Percentiles rank a stretch among this genome's conserved stretches.
Conservation (phyloP, 2,113 vertebrate genomes). For the Phalacrocorax brasilianus region DNA sequence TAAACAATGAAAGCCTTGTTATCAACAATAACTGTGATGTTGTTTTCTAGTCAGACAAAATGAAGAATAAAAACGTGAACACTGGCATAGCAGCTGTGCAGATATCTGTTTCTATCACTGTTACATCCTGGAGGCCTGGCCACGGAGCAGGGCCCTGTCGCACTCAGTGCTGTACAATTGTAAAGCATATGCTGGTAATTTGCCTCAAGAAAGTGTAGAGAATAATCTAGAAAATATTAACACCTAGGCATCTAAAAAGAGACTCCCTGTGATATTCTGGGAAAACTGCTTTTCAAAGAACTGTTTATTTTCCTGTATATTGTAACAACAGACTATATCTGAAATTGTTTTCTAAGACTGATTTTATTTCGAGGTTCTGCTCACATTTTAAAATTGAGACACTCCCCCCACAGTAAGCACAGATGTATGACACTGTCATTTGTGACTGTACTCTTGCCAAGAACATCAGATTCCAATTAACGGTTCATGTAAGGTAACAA, state of each 20-base stretch:
- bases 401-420: slow-evolving; percentile 45
- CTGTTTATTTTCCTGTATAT: not conserved
- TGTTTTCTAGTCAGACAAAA: not conserved
- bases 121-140: not conserved
- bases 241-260: not conserved
- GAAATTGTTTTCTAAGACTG: not conserved
- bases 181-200: not conserved
- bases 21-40: not conserved
- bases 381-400: not conserved
- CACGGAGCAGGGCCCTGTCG: not conserved
- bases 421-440: slow-evolving; percentile 67
- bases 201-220: not conserved
- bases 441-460: slow-evolving; percentile 69
- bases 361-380: not conserved
- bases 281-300: not conserved
- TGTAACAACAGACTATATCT: not conserved
- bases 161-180: not conserved
- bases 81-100: not conserved
- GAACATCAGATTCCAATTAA: slow-evolving; percentile 74
- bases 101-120: not conserved
- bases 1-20: not conserved
- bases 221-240: not conserved
- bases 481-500: slow-evolving; percentile 75
- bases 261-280: not conserved
- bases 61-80: not conserved